Evolutionary conservation across 2,888 invertebrate species (phyloP).

Genomic region (Isotomurus palustris): DNA sequence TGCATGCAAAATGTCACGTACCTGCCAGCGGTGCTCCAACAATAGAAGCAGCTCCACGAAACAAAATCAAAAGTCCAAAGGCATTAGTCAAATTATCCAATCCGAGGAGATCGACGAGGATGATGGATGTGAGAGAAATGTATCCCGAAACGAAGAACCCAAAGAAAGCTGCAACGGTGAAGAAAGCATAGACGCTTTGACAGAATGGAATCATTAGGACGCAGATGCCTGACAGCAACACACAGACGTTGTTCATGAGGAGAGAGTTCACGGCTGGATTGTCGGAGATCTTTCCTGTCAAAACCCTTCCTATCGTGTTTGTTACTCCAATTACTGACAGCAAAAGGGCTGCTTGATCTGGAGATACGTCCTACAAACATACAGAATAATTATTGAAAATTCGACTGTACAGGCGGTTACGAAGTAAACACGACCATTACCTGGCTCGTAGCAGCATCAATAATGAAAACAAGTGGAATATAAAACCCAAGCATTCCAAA

Average conservation of each 20-base stretch:
- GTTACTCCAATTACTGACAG: slow-evolving; percentile 70
- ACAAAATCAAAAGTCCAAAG: slow-evolving; percentile 90
- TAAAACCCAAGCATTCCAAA: slow-evolving; percentile 97
- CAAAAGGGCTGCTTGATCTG: slow-evolving; percentile 66
- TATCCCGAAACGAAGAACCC: slow-evolving; percentile 91
- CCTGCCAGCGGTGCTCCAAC: slow-evolving; percentile 59
- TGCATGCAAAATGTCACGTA: no score
- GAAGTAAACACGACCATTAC: slow-evolving; percentile 52
- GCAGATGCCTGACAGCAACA: slow-evolving; percentile 80
- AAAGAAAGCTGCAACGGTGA: slow-evolving; percentile 78
- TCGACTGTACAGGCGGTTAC: background rate
- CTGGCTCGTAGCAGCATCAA: slow-evolving; percentile 69
- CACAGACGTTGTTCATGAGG: slow-evolving; percentile 85
- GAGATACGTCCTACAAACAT: slow-evolving; percentile 60
- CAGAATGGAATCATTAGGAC: slow-evolving; percentile 82
- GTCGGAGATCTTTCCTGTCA: slow-evolving; percentile 53
- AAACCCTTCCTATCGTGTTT: slow-evolving; percentile 67
- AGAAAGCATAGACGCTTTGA: slow-evolving; percentile 64
- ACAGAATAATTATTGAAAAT: background rate
- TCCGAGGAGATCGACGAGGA: slow-evolving; percentile 91
- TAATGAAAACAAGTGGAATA: slow-evolving; percentile 92
- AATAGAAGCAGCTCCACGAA: slow-evolving; percentile 90
- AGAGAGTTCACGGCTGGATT: slow-evolving; percentile 72
- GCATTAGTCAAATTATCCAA: slow-evolving; percentile 94
- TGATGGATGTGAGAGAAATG: slow-evolving; percentile 95